These are phyloP conservation scores for Strigamia crassipes DNA, from an alignment of 2,888 invertebrate genomes.

Conservation along the genomic window DNA sequence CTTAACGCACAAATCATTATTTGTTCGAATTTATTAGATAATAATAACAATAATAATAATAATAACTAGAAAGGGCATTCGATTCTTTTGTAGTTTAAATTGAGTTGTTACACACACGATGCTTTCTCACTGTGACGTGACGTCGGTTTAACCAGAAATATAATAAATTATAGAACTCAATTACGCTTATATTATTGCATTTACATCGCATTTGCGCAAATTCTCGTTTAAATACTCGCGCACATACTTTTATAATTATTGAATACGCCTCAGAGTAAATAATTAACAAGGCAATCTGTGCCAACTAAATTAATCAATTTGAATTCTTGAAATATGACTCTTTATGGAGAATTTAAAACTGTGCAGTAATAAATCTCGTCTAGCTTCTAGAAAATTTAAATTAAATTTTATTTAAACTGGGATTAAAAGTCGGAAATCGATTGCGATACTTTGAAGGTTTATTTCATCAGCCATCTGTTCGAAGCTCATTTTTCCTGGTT, in stretches of 20 bases:
- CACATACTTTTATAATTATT: too few species aligned
- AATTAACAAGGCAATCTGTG: not conserved
- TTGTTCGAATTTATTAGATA: too few species aligned
- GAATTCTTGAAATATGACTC: not conserved
- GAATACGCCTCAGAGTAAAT: not conserved
- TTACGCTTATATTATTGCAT: too few species aligned
- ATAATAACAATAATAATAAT: too few species aligned
- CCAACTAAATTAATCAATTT: not conserved
- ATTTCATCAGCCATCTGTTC: not conserved
- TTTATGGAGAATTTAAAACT: not conserved
- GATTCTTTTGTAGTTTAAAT: too few species aligned
- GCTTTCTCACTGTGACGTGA: too few species aligned
- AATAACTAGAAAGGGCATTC: too few species aligned
- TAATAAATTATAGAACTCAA: too few species aligned
- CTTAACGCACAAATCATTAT: not conserved
- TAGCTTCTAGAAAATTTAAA: not conserved
- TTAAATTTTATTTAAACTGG: not conserved
- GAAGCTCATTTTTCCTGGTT: not conserved
- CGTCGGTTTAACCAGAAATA: too few species aligned
- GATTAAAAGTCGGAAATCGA: not conserved
- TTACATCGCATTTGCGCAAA: too few species aligned
- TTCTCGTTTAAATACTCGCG: too few species aligned
- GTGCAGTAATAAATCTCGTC: not conserved
- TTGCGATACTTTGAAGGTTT: not conserved
- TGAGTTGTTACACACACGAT: too few species aligned